Base-by-base conservation (phyloP, 2,113 vertebrate species). In the Tapirus terrestris region DNA sequence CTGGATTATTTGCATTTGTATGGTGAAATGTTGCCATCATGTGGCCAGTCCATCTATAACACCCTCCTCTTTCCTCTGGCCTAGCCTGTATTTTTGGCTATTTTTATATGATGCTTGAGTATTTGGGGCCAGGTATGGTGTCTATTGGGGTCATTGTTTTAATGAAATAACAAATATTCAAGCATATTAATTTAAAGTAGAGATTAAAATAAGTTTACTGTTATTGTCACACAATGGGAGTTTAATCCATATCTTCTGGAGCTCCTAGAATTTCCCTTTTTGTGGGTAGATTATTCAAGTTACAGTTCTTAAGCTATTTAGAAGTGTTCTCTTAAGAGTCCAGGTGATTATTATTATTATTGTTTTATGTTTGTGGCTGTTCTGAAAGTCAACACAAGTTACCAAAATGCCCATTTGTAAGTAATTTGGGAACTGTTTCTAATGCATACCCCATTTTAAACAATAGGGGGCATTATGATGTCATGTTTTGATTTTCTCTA, bases 11-110 rank as follows among this genome's bases (percentile, higher is more conserved):
- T 97, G 72, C 83, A 92, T 87, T 89, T 95, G 33, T 0, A 53
- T 96, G 97, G 98, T 61, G 3, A 94, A 94, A 98, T 93, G 92
- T 96, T 98, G 98, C 98, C 98, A 98, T 96, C 99, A 12, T 96
- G 98, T 95, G 99, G 98, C 76, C 82, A 23, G 1, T 72, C 10
- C 0, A 33, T 63, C 77, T 51, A 95, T 21, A 92, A 93, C 98
- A 98, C 12, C 6, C 81, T 86, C 65, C 43, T 13, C 6, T 70
- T 67, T 90, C 43, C 83, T 51, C 31, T 12, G 61, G 72, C 85
- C 67, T 11, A 43, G 29, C 11, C 36, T 68, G 12, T 27, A 20
- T 77, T 96, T 70, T 31, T 27, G 33, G 12, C 65, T 70, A 27
- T 76, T 67, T 93, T 72, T 67, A 45, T 17, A 10, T 14, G 23